Percentiles rank a stretch among this genome's conserved stretches.
phyloP scores from a whole-genome alignment of 2,888 invertebrate species.

The Nebria salina region DNA sequence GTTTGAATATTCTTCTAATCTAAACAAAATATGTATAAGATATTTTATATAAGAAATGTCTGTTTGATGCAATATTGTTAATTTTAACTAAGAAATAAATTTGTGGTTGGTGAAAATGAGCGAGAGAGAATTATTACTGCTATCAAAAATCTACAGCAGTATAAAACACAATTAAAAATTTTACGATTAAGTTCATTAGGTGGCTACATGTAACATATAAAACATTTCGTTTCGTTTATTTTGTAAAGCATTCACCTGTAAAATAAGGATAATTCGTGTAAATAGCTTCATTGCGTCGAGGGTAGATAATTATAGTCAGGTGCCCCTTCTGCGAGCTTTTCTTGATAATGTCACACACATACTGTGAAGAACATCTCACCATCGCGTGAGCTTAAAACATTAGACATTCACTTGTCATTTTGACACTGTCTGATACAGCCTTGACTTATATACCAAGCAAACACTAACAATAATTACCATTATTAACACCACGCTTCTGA shows the following conservation, averaged over 20 bases:
- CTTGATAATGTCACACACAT: constrained; percentile 19
- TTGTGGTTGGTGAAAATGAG: no score
- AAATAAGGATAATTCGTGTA: constrained; percentile 22
- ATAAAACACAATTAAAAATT: constrained; percentile 19
- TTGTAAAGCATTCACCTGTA: not conserved
- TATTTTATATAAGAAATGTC: no score
- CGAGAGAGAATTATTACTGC: no score
- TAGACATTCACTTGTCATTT: constrained; percentile 24
- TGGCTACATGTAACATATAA: constrained; percentile 21
- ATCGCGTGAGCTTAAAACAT: constrained; percentile 33
- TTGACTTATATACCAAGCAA: constrained; percentile 26
- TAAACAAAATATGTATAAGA: no score
- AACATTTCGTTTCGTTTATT: not conserved
- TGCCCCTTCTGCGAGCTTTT: not conserved
- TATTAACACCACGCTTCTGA: constrained; percentile 13
- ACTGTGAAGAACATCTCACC: constrained; percentile 8
- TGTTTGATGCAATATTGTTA: no score
- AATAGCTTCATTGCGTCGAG: constrained; percentile 19
- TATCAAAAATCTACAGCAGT: not conserved
- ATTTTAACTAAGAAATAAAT: no score
- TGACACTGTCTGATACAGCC: constrained; percentile 29
- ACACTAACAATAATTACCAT: constrained; percentile 20
- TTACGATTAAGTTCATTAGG: constrained; percentile 28
- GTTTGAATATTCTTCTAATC: no score
- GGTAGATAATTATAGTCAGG: not conserved